Evolutionary conservation across 1,140 invertebrate genomes (phyloP).

Genomic region (Monochamus saltuarius): DNA sequence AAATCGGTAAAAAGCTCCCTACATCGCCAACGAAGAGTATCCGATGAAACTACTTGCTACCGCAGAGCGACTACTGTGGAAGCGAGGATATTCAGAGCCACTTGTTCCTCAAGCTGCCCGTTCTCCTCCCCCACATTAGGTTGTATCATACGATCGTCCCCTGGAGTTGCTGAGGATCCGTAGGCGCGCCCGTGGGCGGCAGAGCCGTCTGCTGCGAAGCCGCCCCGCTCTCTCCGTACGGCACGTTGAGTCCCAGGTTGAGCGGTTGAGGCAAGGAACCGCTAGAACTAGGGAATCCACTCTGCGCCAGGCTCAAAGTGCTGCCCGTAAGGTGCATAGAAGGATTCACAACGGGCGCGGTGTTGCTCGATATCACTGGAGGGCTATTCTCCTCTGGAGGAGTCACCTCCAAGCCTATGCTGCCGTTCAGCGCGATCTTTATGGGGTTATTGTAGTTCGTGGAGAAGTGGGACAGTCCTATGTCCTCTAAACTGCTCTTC

Average conservation of each 20-base stretch:
- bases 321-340: conserved; percentile 50
- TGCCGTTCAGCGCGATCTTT: conserved; percentile 81
- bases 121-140: conserved; percentile 83
- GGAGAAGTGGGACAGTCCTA: conserved; percentile 74
- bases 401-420: conserved; percentile 76
- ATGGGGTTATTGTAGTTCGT: conserved; percentile 70
- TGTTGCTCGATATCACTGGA: conserved; percentile 56
- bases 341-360: conserved; percentile 59
- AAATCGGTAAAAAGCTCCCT: too few species aligned
- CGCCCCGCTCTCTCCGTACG: conserved; percentile 32
- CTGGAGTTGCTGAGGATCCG: conserved; percentile 76
- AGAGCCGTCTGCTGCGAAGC: conserved; percentile 34
- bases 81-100: conserved; percentile 59
- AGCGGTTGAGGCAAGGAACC: conserved; percentile 48
- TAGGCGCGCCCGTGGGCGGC: conserved; percentile 44
- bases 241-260: conserved; percentile 40
- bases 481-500: conserved; percentile 82
- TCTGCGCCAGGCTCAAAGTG: conserved; percentile 51
- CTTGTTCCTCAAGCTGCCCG: conserved; percentile 68
- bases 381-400: conserved; percentile 73
- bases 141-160: conserved; percentile 92
- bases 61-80: conserved; percentile 9
- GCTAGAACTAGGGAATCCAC: conserved; percentile 56
- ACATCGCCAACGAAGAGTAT: too few species aligned
- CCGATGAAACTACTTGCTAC: not conserved